A percentile compares a stretch with the other conserved stretches of the same genome.
These are phyloP conservation scores for Drosophila nr. medialis DNA, from an alignment of 2,888 invertebrate genomes.

Conservation along the genomic window DNA sequence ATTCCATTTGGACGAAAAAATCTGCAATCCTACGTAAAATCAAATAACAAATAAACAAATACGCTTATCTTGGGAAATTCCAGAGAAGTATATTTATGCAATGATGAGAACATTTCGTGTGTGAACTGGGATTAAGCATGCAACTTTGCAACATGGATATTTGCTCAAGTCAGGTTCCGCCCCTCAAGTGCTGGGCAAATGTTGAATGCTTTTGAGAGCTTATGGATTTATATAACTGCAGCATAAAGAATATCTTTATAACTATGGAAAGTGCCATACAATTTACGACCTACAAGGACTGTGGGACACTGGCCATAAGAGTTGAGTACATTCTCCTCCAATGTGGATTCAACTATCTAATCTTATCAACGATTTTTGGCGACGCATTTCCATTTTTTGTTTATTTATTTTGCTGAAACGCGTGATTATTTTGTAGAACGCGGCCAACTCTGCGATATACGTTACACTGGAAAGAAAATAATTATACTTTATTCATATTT, in stretches of 20 bases:
- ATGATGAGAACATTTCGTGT: slow-evolving; percentile 10
- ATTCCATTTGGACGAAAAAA: slow-evolving; percentile 4
- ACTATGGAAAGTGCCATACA: background rate
- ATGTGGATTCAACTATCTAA: slow-evolving; percentile 35
- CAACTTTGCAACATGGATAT: slow-evolving; percentile 13
- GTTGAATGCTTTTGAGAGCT: slow-evolving; percentile 16
- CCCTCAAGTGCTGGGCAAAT: slow-evolving; percentile 16
- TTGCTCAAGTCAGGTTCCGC: slow-evolving; percentile 11
- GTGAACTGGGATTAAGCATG: background rate
- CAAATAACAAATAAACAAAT: slow-evolving; percentile 20
- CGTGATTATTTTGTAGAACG: slow-evolving; percentile 17
- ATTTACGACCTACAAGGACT: background rate
- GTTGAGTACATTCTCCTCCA: slow-evolving; percentile 1
- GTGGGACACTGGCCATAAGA: slow-evolving; percentile 6
- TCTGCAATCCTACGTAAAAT: slow-evolving; percentile 9
- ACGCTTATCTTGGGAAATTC: slow-evolving; percentile 39
- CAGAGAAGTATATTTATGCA: slow-evolving; percentile 27
- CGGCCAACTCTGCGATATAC: background rate
- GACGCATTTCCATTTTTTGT: slow-evolving; percentile 7
- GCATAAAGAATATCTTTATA: slow-evolving; percentile 3
- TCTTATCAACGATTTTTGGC: slow-evolving; percentile 41
- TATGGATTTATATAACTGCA: slow-evolving; percentile 20
- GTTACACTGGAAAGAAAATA: background rate
- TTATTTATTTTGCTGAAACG: slow-evolving; percentile 33
- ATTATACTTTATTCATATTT: background rate